Evolutionary conservation across 1,140 invertebrate species (phyloP).

Genomic region (Diorhabda sublineata): DNA sequence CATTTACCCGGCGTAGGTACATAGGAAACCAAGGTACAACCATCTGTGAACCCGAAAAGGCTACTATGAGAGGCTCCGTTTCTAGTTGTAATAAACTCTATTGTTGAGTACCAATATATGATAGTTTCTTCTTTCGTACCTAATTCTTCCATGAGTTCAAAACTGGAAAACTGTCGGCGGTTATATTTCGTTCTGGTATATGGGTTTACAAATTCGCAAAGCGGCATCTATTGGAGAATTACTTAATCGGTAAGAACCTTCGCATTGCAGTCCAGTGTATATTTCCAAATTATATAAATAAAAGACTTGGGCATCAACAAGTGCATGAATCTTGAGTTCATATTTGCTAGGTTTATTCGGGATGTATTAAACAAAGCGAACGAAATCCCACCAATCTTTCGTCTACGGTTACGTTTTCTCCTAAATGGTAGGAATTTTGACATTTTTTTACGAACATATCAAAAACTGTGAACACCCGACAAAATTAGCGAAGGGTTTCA

Average conservation of each 20-base stretch:
- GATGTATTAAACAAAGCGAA: not conserved
- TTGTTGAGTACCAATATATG: no score
- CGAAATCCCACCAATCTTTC: not conserved
- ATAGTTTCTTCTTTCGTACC: no score
- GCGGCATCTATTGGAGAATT: not conserved
- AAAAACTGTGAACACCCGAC: not conserved
- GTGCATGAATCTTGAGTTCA: no score
- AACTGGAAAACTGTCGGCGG: no score
- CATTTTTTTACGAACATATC: not conserved
- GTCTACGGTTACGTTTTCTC: slow-evolving; percentile 1
- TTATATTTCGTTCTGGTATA: no score
- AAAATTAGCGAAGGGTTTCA: no score
- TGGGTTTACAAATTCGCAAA: no score
- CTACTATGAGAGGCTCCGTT: slow-evolving; percentile 12
- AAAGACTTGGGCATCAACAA: no score
- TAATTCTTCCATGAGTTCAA: no score
- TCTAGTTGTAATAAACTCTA: not conserved
- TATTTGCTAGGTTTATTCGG: no score
- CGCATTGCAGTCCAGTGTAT: no score
- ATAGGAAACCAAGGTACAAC: slow-evolving; percentile 28
- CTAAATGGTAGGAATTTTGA: not conserved
- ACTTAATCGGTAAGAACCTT: not conserved
- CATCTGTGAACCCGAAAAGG: not conserved
- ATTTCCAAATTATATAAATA: no score
- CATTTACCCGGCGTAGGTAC: slow-evolving; percentile 22